Conservation (phyloP, 1,140 invertebrate species). For the Hyposmocoma kahamanoa region DNA sequence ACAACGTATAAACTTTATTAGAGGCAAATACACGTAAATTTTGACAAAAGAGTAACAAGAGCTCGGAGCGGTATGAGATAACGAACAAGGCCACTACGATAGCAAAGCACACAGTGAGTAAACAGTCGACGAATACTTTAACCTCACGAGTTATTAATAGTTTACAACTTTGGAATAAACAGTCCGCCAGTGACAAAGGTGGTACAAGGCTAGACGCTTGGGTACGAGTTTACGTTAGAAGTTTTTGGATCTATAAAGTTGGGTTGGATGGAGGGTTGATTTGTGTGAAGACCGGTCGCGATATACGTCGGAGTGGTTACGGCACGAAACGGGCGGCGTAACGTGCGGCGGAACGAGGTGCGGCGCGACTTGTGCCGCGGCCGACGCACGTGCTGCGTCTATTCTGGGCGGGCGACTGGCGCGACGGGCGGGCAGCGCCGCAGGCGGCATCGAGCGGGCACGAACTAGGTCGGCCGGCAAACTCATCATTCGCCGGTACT, state of each 20-base stretch:
- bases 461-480: conserved; percentile 47
- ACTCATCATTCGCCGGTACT: conserved; percentile 12
- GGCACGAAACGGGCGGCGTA: neutral
- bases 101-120: conserved; percentile 24
- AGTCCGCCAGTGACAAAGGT: neutral
- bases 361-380: conserved; percentile 46
- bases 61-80: conserved; percentile 41
- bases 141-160: conserved; percentile 33
- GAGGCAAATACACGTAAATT: conserved; percentile 23
- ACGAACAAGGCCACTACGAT: too few species aligned
- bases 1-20: conserved; percentile 6
- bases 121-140: conserved; percentile 30
- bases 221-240: too few species aligned
- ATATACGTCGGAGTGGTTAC: too few species aligned
- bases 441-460: conserved; percentile 41
- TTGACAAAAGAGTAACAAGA: conserved; percentile 34
- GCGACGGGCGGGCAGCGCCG: neutral
- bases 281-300: too few species aligned
- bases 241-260: too few species aligned
- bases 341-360: conserved; percentile 10
- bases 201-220: too few species aligned
- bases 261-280: too few species aligned
- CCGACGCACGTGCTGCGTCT: conserved; percentile 68
- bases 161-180: conserved; percentile 10
- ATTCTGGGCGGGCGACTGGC: conserved; percentile 49